Evolutionary conservation across 2,113 vertebrate species (phyloP).

Genomic region (Hemibagrus wyckioides): DNA sequence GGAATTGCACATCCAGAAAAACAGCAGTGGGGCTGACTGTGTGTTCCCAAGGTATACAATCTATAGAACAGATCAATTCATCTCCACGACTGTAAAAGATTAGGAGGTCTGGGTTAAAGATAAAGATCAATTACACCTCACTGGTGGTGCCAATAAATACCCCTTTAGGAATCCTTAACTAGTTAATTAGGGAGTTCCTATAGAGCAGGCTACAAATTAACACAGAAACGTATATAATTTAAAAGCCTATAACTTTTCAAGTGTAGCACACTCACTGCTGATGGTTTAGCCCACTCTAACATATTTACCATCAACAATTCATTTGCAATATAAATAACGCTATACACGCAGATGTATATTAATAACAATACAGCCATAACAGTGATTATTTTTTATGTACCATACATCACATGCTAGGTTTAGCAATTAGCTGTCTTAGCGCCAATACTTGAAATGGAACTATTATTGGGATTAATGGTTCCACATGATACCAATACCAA

Average conservation of each 20-base stretch:
- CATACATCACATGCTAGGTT: not conserved
- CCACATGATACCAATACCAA: not conserved
- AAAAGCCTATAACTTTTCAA: not conserved
- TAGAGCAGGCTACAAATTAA: not conserved
- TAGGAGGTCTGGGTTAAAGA: constrained; percentile 10
- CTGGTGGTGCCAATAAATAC: constrained; percentile 3
- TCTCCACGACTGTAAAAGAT: not conserved
- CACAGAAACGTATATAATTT: not conserved
- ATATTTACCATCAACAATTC: too few species aligned
- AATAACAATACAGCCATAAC: not conserved
- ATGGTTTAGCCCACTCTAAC: not conserved
- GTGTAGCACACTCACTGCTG: not conserved
- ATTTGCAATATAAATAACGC: not conserved
- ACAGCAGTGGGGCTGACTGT: not conserved
- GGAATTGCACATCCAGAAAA: not conserved
- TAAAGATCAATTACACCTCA: constrained; percentile 17
- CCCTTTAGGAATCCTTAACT: constrained; percentile 15
- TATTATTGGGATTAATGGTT: not conserved
- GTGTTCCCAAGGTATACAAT: not conserved
- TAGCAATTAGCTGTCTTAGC: not conserved
- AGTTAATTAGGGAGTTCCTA: constrained; percentile 16
- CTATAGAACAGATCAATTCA: not conserved
- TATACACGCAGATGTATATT: not conserved
- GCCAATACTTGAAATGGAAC: not conserved
- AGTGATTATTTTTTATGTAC: not conserved